Conservation (phyloP, 2,113 vertebrate species). For the Mustelus asterias region DNA sequence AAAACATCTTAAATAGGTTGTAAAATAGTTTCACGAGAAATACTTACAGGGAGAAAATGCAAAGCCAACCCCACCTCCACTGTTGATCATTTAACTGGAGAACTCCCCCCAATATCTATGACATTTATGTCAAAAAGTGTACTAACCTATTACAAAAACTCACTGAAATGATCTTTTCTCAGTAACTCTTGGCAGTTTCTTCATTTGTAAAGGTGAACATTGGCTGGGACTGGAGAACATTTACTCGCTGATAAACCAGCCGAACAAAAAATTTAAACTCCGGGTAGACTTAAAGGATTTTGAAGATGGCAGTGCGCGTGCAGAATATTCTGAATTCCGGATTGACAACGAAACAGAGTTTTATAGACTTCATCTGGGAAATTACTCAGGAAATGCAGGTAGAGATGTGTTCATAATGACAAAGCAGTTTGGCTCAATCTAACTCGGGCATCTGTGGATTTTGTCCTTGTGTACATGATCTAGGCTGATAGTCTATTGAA, state of each 20-base stretch:
- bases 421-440: neutral
- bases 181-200: neutral
- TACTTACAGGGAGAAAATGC: neutral
- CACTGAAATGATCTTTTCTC: neutral
- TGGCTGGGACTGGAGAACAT: constrained; percentile 55
- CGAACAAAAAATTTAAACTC: constrained; percentile 42
- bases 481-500: neutral
- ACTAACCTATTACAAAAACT: constrained; percentile 23
- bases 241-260: constrained; percentile 43
- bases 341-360: constrained; percentile 42
- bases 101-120: neutral
- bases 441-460: neutral
- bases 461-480: neutral
- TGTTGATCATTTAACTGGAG: neutral
- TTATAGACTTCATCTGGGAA: constrained; percentile 51
- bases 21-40: neutral
- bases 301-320: constrained; percentile 43
- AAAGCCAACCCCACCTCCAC: neutral
- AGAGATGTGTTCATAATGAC: neutral
- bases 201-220: constrained; percentile 49
- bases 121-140: neutral
- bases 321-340: constrained; percentile 50
- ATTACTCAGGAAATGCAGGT: constrained; percentile 55
- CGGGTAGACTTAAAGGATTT: constrained; percentile 56
- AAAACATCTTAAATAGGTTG: neutral